Conservation (phyloP, 2,113 vertebrate genomes). For the Nestor notabilis region DNA sequence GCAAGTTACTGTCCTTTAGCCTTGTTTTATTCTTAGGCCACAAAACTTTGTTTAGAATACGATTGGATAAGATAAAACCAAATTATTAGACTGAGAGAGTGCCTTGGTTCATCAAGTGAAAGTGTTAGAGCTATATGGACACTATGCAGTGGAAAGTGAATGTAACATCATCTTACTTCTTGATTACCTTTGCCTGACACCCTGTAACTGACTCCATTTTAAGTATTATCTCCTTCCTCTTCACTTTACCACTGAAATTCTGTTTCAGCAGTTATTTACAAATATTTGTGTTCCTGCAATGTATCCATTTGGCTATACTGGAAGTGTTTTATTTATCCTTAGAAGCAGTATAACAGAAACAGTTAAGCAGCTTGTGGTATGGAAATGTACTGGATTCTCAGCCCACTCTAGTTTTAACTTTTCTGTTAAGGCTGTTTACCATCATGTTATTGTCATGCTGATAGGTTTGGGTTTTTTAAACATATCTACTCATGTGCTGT, state of each 20-base stretch:
- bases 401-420: not conserved
- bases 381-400: not conserved
- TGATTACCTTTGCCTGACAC: not conserved
- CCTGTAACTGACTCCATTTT: not conserved
- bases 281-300: not conserved
- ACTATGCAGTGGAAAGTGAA: not conserved
- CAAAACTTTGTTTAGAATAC: not conserved
- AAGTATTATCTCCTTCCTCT: not conserved
- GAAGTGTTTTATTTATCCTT: not conserved
- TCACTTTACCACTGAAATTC: not conserved
- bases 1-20: constrained; percentile 1
- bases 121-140: not conserved
- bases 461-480: not conserved
- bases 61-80: not conserved
- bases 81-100: not conserved
- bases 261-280: not conserved
- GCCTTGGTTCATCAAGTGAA: not conserved
- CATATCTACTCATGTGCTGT: accelerated
- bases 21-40: constrained; percentile 32
- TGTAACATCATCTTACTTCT: not conserved
- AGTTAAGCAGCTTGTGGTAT: not conserved
- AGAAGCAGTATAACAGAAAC: not conserved
- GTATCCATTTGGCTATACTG: not conserved
- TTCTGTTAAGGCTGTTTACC: not conserved
- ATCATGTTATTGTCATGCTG: not conserved